Evolutionary conservation across 2,888 invertebrate species (phyloP), one percentile per base, ranked within the genome.

Genomic region (Phytoseiulus persimilis): DNA sequence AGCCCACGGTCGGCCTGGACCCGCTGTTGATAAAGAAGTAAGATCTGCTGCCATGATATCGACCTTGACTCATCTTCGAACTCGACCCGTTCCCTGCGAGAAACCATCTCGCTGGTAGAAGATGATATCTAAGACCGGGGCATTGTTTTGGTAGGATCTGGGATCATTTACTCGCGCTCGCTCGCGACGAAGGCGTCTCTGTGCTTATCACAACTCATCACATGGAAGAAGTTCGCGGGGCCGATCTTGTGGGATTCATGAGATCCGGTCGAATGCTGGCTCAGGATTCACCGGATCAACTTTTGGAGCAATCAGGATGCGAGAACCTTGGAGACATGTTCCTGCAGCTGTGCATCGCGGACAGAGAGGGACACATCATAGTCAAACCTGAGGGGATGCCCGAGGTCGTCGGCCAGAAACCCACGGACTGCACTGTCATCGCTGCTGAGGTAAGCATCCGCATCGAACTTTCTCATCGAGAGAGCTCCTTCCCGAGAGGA

Each of bases 181-280:
- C 97, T 91, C 95, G 96, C 93, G 95, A 96, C 91, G 96, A 96
- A 83, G 95, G 96, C 93, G 97, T 96, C 93, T 98, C 98, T 32
- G 97, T 98, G 91, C 96, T 98, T 90, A 96, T 98, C 90, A 98
- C 98, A 91, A 96, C 98, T 92, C 96, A 98, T 95, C 98, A 98
- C 92, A 97, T 98, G 91, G 98, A 98, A 93, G 98, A 98, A 93
- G 97, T 98, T 32, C 91, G 92, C 83, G 92, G 92, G 83, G 91
- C 91, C 3, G 90, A 92, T 83, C 18, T 90, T 2, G 90, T 93
- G 89, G 93, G 93, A 0, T 91, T 93, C 89, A 93, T 93, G 93
- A 91, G 93, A 89, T 92, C 91, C 90, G 93, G 93, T 1, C 91
- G 92, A 89, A 91, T 93, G 45, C 91, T 93, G 46, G 92, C 92